Evolutionary conservation across 2,888 invertebrate genomes (phyloP), one percentile per base, ranked within the genome.

Genomic region (Slavum lentiscoides): DNA sequence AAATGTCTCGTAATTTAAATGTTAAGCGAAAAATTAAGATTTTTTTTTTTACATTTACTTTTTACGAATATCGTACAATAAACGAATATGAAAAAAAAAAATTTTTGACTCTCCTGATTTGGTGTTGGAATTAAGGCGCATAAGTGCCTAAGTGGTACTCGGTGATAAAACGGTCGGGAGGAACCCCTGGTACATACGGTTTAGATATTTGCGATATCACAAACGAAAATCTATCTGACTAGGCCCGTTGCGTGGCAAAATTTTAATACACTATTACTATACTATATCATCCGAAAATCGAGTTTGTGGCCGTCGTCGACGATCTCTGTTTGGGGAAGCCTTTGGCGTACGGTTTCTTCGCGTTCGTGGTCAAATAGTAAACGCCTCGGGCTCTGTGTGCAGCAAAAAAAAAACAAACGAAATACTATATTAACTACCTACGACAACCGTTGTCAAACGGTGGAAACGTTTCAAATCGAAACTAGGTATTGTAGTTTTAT

Each of bases 341-440:
- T 86, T 92, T 89, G n/a, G 94, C 94, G 87, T 92, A 95, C 2
- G 95, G 95, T 82, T 92, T 92, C 85, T 91, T 91, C 5, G 92
- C 91, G 87, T 94, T 94, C 74, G 94, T 95, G 82, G 92, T 92
- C n/a, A 95, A 92, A 86, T 95, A 95, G 86, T 91, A 95, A 21
- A 92, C 90, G n/a, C 95, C 95, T 85, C 94, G 89, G 21, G 94
- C 93, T 84, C 94, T 95, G 87, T 68, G 30, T 30, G 30, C 30
- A 13, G 15, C n/a, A n/a, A 49, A 49, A 69, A 74, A 59, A 66
- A 69, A 23, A 43, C 7, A 43, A 43, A 43, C 43, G 43, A 43
- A 43, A 43, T 43, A 43, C 53, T 8, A n/a, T n/a, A n/a, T n/a
- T n/a, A n/a, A n/a, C n/a, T n/a, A n/a, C n/a, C n/a, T n/a, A n/a